Evolutionary conservation across 2,797 vertebrate genomes (phyloP), one percentile per base, ranked within the genome.

Genomic region (Crypturellus tataupa): DNA sequence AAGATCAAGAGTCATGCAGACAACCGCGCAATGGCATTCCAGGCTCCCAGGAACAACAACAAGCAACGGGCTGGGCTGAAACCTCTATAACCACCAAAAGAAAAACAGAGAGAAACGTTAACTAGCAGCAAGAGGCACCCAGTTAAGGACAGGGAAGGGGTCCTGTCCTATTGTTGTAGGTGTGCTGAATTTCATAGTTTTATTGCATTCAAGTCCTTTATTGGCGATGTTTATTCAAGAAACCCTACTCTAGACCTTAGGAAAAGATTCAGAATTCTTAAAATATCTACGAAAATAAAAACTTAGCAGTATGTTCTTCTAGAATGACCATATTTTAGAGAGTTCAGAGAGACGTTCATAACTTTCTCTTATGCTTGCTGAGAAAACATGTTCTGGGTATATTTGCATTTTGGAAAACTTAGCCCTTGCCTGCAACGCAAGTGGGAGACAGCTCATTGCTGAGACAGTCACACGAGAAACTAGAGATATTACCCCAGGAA

Each of bases 1-100:
- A 83, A 90, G 85, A 95, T 94, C 94, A 80, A 93, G 84, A 94
- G 89, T 95, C 88, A 89, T 33, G 67, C 89, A 85, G 90, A 72
- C 82, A 95, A 97, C 90, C 65, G 62, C 9, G 0, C 86, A 95
- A 93, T 85, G 86, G 72, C 92, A 95, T 96, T 95, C 91, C 79
- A 89, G 86, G 33, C 87, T 94, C n/a, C 33, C 75, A 87, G 56
- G 55, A 93, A 79, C 89, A 94, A 94, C 64, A 96, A 93, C 12
- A 77, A 95, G 87, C 37, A 67, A 24, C 1, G 44, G 56, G 80
- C 84, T 94, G n/a, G 75, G 86, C 59, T 88, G 68, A 46, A 63
- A 62, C 51, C 33, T 47, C 62, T 69, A 67, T 27, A 53, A 81
- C 75, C 58, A 86, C 70, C 77, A 72, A 87, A 71, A 62, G 35